Percentiles rank a stretch among this genome's conserved stretches.
Evolutionary conservation across 2,797 vertebrate species (phyloP).

Genomic region (Coregonus ussuriensis): DNA sequence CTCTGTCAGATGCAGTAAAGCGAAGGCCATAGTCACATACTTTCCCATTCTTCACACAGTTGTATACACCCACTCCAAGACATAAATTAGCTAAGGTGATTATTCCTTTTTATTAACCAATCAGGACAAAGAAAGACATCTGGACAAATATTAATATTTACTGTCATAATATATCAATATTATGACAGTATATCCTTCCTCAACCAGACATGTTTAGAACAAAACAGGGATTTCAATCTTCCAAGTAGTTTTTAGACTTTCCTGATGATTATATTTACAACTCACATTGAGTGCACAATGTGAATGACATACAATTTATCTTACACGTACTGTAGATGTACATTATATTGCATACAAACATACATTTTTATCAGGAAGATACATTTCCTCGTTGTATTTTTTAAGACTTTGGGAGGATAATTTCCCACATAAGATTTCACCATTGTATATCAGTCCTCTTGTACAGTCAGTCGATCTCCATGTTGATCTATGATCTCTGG

Average conservation of each 20-base stretch:
- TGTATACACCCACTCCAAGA: conserved; percentile 52
- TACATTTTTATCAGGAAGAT: too few species aligned
- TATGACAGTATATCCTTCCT: conserved; percentile 18
- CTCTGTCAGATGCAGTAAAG: conserved; percentile 72
- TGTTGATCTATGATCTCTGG: conserved; percentile 72
- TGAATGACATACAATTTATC: too few species aligned
- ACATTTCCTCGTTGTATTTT: not conserved
- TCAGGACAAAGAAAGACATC: not conserved
- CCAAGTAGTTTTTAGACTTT: not conserved
- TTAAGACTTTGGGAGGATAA: not conserved
- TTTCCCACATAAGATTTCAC: conserved; percentile 60
- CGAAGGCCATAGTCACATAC: conserved; percentile 49
- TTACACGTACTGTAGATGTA: too few species aligned
- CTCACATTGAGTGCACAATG: too few species aligned
- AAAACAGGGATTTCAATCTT: not conserved
- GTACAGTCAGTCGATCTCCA: conserved; percentile 53
- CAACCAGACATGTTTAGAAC: conserved; percentile 31
- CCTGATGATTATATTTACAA: too few species aligned
- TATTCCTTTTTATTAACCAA: conserved; percentile 31
- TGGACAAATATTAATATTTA: too few species aligned
- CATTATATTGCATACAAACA: too few species aligned
- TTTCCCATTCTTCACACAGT: conserved; percentile 56
- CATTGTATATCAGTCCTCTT: conserved; percentile 65
- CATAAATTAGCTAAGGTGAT: conserved; percentile 57
- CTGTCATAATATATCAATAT: too few species aligned